Evolutionary conservation across 1,140 invertebrate genomes (phyloP).

Genomic region (Pseudobourletiella spinata): DNA sequence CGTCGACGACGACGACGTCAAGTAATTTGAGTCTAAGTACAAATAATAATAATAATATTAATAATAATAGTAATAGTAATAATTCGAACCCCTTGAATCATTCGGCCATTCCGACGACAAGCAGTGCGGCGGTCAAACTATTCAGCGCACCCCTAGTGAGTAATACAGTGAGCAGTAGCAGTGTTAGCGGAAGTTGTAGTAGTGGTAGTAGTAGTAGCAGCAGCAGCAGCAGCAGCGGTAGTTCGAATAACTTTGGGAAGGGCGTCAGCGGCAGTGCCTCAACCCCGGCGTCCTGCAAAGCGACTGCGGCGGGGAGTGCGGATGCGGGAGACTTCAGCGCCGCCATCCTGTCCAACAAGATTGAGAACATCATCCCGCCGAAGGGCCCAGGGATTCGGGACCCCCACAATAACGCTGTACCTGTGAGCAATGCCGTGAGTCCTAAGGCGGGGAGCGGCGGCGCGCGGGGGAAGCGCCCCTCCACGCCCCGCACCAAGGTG

Average conservation of each 20-base stretch:
- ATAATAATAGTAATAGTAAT: not conserved
- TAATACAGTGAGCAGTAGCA: not conserved
- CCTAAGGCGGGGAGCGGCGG: slow-evolving; percentile 33
- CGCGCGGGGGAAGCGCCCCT: slow-evolving; percentile 47
- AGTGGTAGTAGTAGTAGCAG: too few species aligned
- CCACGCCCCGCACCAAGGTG: slow-evolving; percentile 16
- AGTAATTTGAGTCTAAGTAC: too few species aligned
- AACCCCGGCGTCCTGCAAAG: not conserved
- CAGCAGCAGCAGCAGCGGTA: too few species aligned
- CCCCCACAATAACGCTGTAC: not conserved
- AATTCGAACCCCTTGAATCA: not conserved
- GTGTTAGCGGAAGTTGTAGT: too few species aligned
- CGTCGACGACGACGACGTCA: too few species aligned
- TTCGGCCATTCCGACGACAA: not conserved
- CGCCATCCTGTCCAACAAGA: slow-evolving; percentile 27
- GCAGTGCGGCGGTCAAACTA: not conserved
- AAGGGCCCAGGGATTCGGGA: not conserved
- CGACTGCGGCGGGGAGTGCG: not conserved
- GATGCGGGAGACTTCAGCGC: slow-evolving; percentile 20
- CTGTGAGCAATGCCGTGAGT: slow-evolving; percentile 10
- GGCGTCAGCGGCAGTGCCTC: not conserved
- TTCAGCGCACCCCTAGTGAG: not conserved
- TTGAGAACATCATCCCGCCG: slow-evolving; percentile 29
- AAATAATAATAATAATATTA: too few species aligned
- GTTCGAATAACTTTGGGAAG: too few species aligned